Base-by-base conservation (phyloP, 2,113 vertebrate species). In the Actinemys pallida region DNA sequence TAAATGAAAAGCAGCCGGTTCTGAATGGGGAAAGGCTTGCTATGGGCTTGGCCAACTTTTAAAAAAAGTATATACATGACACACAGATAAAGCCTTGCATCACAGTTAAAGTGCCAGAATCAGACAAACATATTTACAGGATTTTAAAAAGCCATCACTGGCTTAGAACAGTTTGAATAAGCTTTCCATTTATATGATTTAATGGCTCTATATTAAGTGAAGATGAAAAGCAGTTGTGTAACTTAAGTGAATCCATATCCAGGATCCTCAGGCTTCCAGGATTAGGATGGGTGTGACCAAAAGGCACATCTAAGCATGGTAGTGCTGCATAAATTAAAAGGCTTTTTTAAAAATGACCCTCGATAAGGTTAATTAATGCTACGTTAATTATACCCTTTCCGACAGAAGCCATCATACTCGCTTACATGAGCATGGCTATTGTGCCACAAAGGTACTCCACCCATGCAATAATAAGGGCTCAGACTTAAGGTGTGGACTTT, bases 301-400 rank as follows among this genome's bases (percentile, higher is more conserved):
- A 81, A 54, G 90, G 54, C 4, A 65, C 82, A 6, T n/a, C 29
- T 65, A 94, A 65, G 86, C 85, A 17, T 11, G 72, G 35, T 81
- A 88, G 88, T 88, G 14, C 88, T 81, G 90, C 84, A n/a, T 42
- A 86, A 82, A 81, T 62, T 93, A 90, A 80, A 94, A 86, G 90
- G 89, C 83, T 93, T 83, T 2, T 76, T 89, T 65, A 89, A 96
- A 82, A 94, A 93, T 6, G 86, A 94, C 86, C 88, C 89, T 81
- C 86, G 79, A 88, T 97, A 96, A 96, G 89, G 93, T 93, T 93
- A 97, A 98, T 97, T 97, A 97, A 97, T 96, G 96, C 81, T 94
- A 97, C 69, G 95, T 93, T 97, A 98, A 98, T 98, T 97, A 96
- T 85, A 97, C 95, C 90, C 57, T 88, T 93, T 39, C 92, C 81